Base-by-base conservation (phyloP, 2,888 invertebrate species). In the Xestia c-nigrum region DNA sequence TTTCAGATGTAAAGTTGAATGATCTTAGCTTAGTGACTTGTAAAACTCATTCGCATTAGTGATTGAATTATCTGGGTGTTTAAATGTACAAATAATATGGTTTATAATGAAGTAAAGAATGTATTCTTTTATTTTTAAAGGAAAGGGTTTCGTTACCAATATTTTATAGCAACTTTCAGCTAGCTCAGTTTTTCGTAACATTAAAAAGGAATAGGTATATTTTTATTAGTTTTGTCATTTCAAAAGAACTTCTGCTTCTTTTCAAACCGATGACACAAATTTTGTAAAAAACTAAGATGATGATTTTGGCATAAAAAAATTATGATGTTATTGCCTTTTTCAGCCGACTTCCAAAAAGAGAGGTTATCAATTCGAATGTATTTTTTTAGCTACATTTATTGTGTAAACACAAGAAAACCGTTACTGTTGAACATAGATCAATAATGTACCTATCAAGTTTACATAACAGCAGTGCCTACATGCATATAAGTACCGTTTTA, bases 1-100 rank as follows among this genome's bases (percentile, higher is more conserved):
- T 69, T 83, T 52, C 14, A 52, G 24, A 85, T 9, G 43, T n/a
- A n/a, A 46, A 57, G 70, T 67, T 65, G 46, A 81, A 67, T 71
- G 59, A 76, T 82, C 78, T 83, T 72, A n/a, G 19, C 55, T 65
- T 31, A 21, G 46, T 70, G 24, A 24, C 59, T 68, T 65, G 76
- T 52, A 19, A 50, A 61, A 68, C 68, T 47, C 52, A n/a, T 59
- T 59, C 24, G 19, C 24, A 47, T 80, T 61, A 61, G 47, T 84
- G 79, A 69, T 57, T 47, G 31, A 9, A 1, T 76, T 61, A 12
- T 38, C 5, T 52, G 46, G 2, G 3, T 6, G 40, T 21, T 77
- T 66, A 55, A 66, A 40, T 47, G 0, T 78, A 31, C n/a, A 40
- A 47, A 21, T 40, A 40, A 21, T 40, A 40, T 19, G 24, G 31